Base-by-base conservation (phyloP, 2,888 invertebrate genomes). In the Lithophane ornitopus region DNA sequence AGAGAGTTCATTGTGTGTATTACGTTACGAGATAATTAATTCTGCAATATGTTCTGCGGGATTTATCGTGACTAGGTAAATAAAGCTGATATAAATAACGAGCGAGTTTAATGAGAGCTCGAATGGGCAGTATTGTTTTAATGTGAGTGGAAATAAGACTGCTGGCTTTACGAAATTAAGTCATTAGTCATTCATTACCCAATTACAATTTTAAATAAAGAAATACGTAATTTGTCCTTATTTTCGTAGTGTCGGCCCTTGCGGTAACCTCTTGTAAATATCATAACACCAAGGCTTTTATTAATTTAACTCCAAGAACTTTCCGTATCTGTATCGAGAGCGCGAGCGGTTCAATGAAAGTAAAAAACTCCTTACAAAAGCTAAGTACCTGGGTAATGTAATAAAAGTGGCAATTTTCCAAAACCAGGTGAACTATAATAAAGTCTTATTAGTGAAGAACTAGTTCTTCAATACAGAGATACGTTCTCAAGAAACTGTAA, bases 21-120 rank as follows among this genome's bases (percentile, higher is more conserved):
- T 69, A 72, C 62, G 71, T 69, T 66, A 72, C 62, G 71, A 72
- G 66, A 72, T 67, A 80, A 84, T 76, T 76, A 76, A 68, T 80
- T 82, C 26, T 59, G 80, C 67, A 72, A 80, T 76, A 65, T 46
- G 70, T 84, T 82, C 44, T 6, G 49, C n/a, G 78, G 62, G 56
- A 69, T 61, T 78, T 66, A 78, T 65, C 14, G 52, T 39, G 56
- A 59, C 54, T 28, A 69, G 26, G 71, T 63, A 75, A 61, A 72
- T 69, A 80, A 44, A 49, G 66, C 62, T 46, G 62, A 67, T 68
- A 39, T 69, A 70, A 62, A 69, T 66, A 69, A 59, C 58, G 58
- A 58, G 44, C 28, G 34, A 44, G 16, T 61, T 69, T 61, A 61
- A 59, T 11, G 68, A 61, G 68, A 44, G 72, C 22, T 61, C 56